These are phyloP conservation scores for Sphaerodactylus townsendi DNA, from an alignment of 2,113 vertebrate species.

Conservation along the genomic window DNA sequence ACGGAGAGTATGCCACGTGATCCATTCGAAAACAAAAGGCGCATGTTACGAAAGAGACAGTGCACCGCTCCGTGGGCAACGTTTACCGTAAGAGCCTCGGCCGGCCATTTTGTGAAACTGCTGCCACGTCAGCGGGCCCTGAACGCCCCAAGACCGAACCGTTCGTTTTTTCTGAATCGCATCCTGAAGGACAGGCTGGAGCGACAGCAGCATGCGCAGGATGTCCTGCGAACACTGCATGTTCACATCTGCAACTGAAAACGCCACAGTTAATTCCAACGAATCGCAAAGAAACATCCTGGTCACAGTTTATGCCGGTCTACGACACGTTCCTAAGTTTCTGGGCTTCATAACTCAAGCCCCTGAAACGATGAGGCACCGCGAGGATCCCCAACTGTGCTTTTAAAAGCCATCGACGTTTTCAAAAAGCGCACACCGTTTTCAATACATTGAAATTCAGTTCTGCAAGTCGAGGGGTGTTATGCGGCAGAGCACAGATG, in stretches of 20 bases:
- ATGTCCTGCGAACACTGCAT: constrained; percentile 97
- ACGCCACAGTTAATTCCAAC: not conserved
- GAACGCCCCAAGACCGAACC: constrained; percentile 94
- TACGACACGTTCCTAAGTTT: not conserved
- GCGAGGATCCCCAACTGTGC: not conserved
- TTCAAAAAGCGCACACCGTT: not conserved
- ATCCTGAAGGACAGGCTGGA: constrained; percentile 96
- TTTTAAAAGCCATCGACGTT: not conserved
- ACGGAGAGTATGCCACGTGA: not conserved
- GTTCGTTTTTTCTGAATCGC: constrained; percentile 97
- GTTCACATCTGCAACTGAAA: constrained; percentile 88
- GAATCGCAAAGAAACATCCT: not conserved
- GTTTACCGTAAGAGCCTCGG: constrained; percentile 94
- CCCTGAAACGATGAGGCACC: not conserved
- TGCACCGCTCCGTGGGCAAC: not conserved
- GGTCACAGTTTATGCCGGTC: no score
- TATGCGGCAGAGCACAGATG: not conserved
- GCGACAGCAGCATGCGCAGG: constrained; percentile 92
- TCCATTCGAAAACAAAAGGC: no score
- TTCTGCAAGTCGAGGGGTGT: not conserved
- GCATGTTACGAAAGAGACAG: not conserved
- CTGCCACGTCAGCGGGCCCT: constrained; percentile 97
- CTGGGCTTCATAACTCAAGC: not conserved
- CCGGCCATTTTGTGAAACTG: constrained; percentile 99
- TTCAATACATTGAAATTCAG: no score